These are phyloP conservation scores for Drosophila ambigua DNA, from an alignment of 1,140 invertebrate genomes.

Conservation along the genomic window DNA sequence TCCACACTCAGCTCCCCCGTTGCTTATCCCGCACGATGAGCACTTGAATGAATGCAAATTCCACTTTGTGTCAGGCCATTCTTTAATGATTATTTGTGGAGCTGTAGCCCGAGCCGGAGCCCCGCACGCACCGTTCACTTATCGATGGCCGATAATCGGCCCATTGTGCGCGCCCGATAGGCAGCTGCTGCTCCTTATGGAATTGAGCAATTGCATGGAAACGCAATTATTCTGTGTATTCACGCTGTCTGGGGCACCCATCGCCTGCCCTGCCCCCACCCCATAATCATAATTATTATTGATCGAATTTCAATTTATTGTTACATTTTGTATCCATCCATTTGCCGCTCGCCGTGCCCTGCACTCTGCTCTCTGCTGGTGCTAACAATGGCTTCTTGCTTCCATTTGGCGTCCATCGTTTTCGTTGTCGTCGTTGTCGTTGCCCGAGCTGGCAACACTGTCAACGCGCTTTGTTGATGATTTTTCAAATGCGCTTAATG, in stretches of 20 bases:
- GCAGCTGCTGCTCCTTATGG: constrained; percentile 63
- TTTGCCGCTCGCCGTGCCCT: neutral
- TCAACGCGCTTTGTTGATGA: constrained; percentile 67
- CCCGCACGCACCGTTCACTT: constrained; percentile 27
- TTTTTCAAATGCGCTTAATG: constrained; percentile 82
- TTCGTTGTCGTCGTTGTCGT: too few species aligned
- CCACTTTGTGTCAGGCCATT: constrained; percentile 22
- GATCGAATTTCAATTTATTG: constrained; percentile 80
- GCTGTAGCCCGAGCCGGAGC: neutral
- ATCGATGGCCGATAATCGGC: constrained; percentile 29
- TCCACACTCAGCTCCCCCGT: too few species aligned
- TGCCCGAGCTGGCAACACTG: constrained; percentile 17
- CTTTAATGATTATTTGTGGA: constrained; percentile 50
- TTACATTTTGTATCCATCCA: constrained; percentile 64
- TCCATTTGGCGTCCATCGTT: constrained; percentile 34
- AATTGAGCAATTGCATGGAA: constrained; percentile 81
- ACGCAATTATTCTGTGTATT: constrained; percentile 80
- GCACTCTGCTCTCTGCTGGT: neutral
- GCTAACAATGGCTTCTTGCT: constrained; percentile 50
- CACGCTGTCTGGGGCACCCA: constrained; percentile 53
- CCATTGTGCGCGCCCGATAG: constrained; percentile 48
- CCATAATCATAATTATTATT: constrained; percentile 77
- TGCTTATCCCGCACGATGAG: constrained; percentile 4
- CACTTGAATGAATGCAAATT: constrained; percentile 28
- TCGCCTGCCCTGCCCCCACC: constrained; percentile 1